Base-by-base conservation (phyloP, 2,797 vertebrate species). In the Liasis olivaceus region DNA sequence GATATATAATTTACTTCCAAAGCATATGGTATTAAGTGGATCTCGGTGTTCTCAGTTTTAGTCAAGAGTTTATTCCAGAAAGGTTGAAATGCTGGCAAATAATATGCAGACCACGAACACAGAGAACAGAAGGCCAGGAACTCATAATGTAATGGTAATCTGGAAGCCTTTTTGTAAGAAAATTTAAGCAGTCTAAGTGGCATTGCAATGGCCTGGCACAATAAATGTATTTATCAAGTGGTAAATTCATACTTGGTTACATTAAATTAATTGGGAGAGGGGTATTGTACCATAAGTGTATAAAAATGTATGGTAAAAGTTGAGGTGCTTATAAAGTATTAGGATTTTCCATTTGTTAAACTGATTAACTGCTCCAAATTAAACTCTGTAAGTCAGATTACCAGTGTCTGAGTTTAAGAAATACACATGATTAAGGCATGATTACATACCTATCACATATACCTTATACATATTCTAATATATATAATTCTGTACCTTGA, bases 121-220 rank as follows among this genome's bases (percentile, higher is more conserved):
- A 26, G 58, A 15, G 58, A 36, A 36, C 1, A 86, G 47, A 7
- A 28, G 0, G 9, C 9, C 2, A 66, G 89, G 54, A 51, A 14
- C 28, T 54, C 28, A 56, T 42, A 13, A 4, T 86, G 51, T 59
- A 72, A 85, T 56, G 88, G 7, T 92, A 13, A 2, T 28, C 31
- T 87, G 31, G 31, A 31, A 15, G 36, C 36, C 56, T 85, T 90
- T 56, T 36, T 17, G 24, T 87, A 0, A 0, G 81, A 15, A 26
- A 17, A 51, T 7, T 72, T 56, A 13, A 87, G 87, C 88, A 47
- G 54, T 77, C 26, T 69, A 12, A 7, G 72, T 47, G 66, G 28
- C 9, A 36, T 36, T 56, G 47, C 1, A 89, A 51, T 12, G 42
- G 54, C 72, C 15, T 77, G n/a, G 36, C 31, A 36, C 69, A 77